A percentile compares a stretch with the other conserved stretches of the same genome.
These are phyloP conservation scores for Drosophila melanica DNA, from an alignment of 1,140 invertebrate species.

Conservation along the genomic window DNA sequence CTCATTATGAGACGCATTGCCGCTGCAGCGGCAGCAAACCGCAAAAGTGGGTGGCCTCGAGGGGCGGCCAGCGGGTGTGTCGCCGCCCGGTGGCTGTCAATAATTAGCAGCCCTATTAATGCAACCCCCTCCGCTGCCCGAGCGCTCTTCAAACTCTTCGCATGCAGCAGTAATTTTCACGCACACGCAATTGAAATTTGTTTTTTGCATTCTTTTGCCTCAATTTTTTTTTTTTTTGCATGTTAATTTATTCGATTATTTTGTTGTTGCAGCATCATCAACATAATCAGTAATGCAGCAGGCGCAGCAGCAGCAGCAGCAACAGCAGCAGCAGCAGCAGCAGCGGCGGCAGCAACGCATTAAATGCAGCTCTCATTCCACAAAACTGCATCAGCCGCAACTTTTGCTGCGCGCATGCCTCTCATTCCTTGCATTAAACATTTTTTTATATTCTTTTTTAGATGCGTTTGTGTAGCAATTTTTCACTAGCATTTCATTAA, in stretches of 20 bases:
- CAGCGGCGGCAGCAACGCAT: too few relatives aligned
- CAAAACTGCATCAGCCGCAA: background rate
- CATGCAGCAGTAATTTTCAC: constrained; percentile 20
- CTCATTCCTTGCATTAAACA: constrained; percentile 40
- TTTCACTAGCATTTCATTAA: constrained; percentile 47
- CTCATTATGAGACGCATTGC: constrained; percentile 56
- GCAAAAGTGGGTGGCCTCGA: constrained; percentile 46
- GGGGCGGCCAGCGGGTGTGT: background rate
- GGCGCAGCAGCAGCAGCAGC: constrained; percentile 1
- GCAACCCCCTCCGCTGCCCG: constrained; percentile 8
- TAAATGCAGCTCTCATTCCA: constrained; percentile 12
- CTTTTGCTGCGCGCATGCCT: constrained; percentile 45
- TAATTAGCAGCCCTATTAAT: constrained; percentile 77
- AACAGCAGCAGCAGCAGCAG: constrained; percentile 18
- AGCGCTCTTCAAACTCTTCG: background rate
- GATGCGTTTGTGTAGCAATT: constrained; percentile 57
- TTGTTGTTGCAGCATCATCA: constrained; percentile 72
- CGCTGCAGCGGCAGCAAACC: constrained; percentile 34
- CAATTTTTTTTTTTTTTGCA: constrained; percentile 31
- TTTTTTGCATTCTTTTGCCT: constrained; percentile 6
- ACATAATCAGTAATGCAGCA: constrained; percentile 57
- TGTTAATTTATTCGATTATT: constrained; percentile 75
- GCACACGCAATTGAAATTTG: constrained; percentile 59
- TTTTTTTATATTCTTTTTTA: constrained; percentile 62
- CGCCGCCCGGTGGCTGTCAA: constrained; percentile 42